Percentiles rank a stretch among this genome's conserved stretches.
These are phyloP conservation scores for Gnatocerus cornutus DNA, from an alignment of 2,888 invertebrate species.

Conservation along the genomic window DNA sequence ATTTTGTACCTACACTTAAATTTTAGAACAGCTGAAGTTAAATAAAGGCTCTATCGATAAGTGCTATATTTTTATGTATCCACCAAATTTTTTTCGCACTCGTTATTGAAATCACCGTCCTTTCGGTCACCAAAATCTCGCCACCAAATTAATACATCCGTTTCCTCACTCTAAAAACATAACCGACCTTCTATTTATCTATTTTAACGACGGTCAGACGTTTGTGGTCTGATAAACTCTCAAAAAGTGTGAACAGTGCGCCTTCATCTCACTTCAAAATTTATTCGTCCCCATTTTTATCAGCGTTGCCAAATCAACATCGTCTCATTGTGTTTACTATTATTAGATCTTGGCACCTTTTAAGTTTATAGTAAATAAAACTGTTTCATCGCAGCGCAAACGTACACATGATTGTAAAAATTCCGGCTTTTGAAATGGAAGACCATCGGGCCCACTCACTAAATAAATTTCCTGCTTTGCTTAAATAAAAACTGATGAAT, in stretches of 20 bases:
- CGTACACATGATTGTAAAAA: background rate
- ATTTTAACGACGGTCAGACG: background rate
- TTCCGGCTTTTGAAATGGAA: slow-evolving; percentile 1
- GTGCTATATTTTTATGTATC: too few relatives aligned
- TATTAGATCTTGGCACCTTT: slow-evolving; percentile 17
- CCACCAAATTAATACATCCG: too few relatives aligned
- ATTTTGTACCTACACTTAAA: too few relatives aligned
- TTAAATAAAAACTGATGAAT: slow-evolving; percentile 28
- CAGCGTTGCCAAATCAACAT: slow-evolving; percentile 21
- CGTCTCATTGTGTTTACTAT: slow-evolving; percentile 24
- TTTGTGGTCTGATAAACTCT: background rate
- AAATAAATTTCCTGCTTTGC: slow-evolving; percentile 21
- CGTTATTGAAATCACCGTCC: too few relatives aligned
- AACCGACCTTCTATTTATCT: background rate
- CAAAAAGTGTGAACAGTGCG: slow-evolving; percentile 18
- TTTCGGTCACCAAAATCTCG: too few relatives aligned
- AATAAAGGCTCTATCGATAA: too few relatives aligned
- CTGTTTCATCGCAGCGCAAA: background rate
- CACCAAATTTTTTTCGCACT: too few relatives aligned
- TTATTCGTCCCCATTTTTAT: slow-evolving; percentile 19
- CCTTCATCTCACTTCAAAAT: slow-evolving; percentile 11
- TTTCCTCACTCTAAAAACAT: too few relatives aligned
- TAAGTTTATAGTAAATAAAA: slow-evolving; percentile 21
- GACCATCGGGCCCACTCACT: slow-evolving; percentile 1
- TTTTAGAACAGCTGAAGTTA: too few relatives aligned